Conservation (phyloP, 1,140 invertebrate genomes). For the Aethina tumida region DNA sequence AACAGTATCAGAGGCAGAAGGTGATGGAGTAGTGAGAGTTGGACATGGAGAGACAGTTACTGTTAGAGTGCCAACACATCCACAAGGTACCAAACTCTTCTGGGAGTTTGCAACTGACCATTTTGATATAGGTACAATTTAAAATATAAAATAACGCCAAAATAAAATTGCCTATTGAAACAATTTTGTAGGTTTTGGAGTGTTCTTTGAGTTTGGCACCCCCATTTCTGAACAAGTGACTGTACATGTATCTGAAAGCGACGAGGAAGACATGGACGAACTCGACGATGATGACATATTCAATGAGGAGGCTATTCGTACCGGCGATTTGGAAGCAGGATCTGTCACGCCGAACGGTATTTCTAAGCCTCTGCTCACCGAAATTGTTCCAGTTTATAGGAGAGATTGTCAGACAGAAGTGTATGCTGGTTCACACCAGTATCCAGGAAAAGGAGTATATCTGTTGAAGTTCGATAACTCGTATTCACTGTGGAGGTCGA, state of each 20-base stretch:
- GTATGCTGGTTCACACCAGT: constrained; percentile 92
- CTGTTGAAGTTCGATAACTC: constrained; percentile 99
- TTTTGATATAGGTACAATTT: constrained; percentile 73
- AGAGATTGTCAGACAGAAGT: constrained; percentile 95
- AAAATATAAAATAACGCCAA: background rate
- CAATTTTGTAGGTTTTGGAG: constrained; percentile 78
- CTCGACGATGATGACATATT: constrained; percentile 62
- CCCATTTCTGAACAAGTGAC: constrained; percentile 74
- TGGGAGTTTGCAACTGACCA: constrained; percentile 99
- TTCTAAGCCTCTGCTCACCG: constrained; percentile 30
- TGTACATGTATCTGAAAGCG: constrained; percentile 83
- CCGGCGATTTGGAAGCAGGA: constrained; percentile 32
- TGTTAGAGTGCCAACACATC: constrained; percentile 93
- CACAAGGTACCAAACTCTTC: constrained; percentile 87
- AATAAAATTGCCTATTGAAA: background rate
- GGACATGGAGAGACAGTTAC: constrained; percentile 97
- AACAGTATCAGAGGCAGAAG: constrained; percentile 75
- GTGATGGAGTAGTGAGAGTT: constrained; percentile 90
- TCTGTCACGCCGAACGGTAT: constrained; percentile 19
- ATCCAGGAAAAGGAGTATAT: constrained; percentile 96
- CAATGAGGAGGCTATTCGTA: constrained; percentile 40
- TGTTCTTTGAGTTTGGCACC: constrained; percentile 97
- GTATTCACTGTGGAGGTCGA: constrained; percentile 97
- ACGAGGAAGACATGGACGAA: constrained; percentile 81
- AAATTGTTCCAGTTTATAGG: constrained; percentile 84